A percentile compares a stretch with the other conserved stretches of the same genome.
Conservation (phyloP, 2,888 invertebrate genomes). For the Eumerus sabulonum region DNA sequence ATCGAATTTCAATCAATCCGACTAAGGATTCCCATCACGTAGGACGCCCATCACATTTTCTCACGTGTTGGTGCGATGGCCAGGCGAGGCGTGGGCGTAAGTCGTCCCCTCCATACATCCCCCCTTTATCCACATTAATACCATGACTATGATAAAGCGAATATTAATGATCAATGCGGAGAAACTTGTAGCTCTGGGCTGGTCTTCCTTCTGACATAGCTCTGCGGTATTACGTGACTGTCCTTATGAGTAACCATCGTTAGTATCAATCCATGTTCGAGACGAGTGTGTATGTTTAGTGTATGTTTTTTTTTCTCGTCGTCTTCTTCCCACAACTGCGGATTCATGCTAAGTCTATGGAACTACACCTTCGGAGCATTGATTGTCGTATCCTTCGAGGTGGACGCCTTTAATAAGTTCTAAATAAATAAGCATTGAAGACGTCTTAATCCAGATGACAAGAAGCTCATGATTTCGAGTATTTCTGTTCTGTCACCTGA, state of each 20-base stretch:
- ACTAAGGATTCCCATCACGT: conserved; percentile 66
- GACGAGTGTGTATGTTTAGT: too few relatives aligned
- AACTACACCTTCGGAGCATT: too few relatives aligned
- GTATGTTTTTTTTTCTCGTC: too few relatives aligned
- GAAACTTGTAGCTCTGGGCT: conserved; percentile 51
- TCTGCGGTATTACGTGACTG: conserved; percentile 57
- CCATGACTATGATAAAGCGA: conserved; percentile 61
- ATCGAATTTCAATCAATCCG: conserved; percentile 67
- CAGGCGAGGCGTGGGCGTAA: background rate
- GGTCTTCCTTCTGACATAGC: conserved; percentile 24
- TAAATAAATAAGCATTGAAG: too few relatives aligned
- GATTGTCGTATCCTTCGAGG: too few relatives aligned
- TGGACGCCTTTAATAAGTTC: too few relatives aligned
- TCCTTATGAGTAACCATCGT: conserved; percentile 51
- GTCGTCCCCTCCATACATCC: conserved; percentile 9
- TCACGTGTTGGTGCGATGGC: conserved; percentile 31
- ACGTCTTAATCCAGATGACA: too few relatives aligned
- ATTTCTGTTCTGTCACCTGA: too few relatives aligned
- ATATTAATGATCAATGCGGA: conserved; percentile 65
- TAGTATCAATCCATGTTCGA: background rate
- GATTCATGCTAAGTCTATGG: too few relatives aligned
- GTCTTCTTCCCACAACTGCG: too few relatives aligned
- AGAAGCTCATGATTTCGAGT: too few relatives aligned
- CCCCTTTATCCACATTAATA: conserved; percentile 53
- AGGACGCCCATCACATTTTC: conserved; percentile 53